Conservation (phyloP, 2,797 vertebrate genomes). For the Sphenopsis melanotis region DNA sequence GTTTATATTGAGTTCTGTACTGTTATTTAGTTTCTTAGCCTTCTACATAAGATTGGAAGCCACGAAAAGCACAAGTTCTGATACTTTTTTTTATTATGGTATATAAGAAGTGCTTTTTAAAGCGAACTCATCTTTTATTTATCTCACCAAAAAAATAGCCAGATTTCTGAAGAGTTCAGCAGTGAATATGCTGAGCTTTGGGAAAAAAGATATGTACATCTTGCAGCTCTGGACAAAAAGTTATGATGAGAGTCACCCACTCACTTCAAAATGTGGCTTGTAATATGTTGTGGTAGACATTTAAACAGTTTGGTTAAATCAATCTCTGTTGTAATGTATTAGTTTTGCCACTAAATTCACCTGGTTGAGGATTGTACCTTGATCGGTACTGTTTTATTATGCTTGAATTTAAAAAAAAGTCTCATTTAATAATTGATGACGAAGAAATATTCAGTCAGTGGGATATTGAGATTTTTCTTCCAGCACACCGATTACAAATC, state of each 20-base stretch:
- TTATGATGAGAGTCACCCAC: neutral
- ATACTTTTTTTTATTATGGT: neutral
- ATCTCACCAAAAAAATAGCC: neutral
- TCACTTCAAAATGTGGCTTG: neutral
- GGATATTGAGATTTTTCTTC: neutral
- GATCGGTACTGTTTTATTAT: neutral
- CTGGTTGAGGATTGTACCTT: neutral
- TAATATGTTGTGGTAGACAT: neutral
- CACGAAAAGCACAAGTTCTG: neutral
- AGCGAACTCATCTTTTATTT: neutral
- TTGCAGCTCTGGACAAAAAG: neutral
- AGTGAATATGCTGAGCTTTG: neutral
- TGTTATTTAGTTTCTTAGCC: neutral
- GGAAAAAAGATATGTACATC: neutral
- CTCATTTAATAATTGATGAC: accelerated
- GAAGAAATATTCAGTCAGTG: neutral
- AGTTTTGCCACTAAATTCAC: neutral
- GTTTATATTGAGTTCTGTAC: neutral
- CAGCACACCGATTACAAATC: neutral
- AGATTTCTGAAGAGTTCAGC: neutral
- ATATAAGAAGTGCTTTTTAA: neutral
- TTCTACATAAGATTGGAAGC: neutral
- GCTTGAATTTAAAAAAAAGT: neutral
- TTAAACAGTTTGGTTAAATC: neutral
- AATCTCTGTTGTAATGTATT: neutral